Evolutionary conservation across 2,888 invertebrate species (phyloP).

Genomic region (Eretmocerus hayati): DNA sequence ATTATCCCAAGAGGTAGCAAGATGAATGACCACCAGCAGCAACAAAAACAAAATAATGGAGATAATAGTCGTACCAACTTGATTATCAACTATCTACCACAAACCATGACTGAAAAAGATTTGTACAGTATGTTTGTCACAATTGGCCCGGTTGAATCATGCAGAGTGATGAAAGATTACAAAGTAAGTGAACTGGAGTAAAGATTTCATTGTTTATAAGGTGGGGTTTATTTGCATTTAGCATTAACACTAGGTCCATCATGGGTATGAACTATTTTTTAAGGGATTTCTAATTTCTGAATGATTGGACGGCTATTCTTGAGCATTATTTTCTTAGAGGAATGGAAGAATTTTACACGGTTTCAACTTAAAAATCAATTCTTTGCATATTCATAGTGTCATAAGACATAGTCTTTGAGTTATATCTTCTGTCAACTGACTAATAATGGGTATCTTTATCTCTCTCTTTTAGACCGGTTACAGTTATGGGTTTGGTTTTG

Average conservation of each 20-base stretch:
- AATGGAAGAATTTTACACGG: no score
- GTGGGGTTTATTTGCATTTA: no score
- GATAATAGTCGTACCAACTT: conserved; percentile 62
- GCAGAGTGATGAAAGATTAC: conserved; percentile 86
- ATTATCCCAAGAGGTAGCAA: conserved; percentile 28
- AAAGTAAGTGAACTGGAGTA: conserved; percentile 52
- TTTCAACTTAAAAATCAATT: no score
- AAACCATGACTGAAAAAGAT: conserved; percentile 87
- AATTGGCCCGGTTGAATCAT: conserved; percentile 82
- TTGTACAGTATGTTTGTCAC: conserved; percentile 81
- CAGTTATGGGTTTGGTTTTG: conserved; percentile 94
- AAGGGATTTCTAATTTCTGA: neutral
- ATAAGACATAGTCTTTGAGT: no score
- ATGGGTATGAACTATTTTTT: no score
- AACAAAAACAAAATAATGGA: conserved; percentile 26
- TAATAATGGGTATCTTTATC: no score
- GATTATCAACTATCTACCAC: conserved; percentile 92
- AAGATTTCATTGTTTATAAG: conserved; percentile 1
- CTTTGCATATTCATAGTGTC: no score
- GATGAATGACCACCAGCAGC: conserved; percentile 42
- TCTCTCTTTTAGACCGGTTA: conserved; percentile 80
- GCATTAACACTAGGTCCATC: no score
- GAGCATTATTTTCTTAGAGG: no score
- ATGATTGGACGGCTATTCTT: no score
- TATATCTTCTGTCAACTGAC: no score